phyloP scores from a whole-genome alignment of 2,113 vertebrate genomes.

The Eleginops maclovinus region DNA sequence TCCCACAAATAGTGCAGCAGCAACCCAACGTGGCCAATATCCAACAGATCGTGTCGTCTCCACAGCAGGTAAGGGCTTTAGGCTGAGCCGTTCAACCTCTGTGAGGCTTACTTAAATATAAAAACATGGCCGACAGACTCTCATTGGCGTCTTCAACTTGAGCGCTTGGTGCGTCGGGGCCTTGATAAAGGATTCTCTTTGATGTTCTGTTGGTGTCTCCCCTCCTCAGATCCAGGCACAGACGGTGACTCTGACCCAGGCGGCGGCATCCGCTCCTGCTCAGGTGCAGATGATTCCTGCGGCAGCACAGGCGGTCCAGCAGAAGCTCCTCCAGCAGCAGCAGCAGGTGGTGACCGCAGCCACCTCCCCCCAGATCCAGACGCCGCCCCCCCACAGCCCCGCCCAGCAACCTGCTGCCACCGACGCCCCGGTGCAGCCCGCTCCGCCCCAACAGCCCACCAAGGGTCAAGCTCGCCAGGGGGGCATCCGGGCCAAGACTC shows the following conservation, averaged over 20 bases:
- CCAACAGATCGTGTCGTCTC: constrained; percentile 91
- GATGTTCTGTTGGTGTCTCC: neutral
- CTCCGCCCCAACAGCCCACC: constrained; percentile 77
- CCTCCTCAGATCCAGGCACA: constrained; percentile 85
- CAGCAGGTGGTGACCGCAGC: constrained; percentile 87
- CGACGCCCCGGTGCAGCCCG: constrained; percentile 82
- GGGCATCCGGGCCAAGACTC: constrained; percentile 86
- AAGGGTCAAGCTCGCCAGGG: constrained; percentile 84
- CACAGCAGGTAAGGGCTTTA: constrained; percentile 87
- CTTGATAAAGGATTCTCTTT: too few relatives aligned
- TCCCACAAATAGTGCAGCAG: constrained; percentile 90
- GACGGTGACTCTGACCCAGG: constrained; percentile 88
- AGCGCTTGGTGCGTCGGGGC: too few relatives aligned
- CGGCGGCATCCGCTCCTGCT: constrained; percentile 77
- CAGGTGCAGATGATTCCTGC: constrained; percentile 90
- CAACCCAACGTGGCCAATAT: constrained; percentile 87
- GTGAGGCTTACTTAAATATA: neutral
- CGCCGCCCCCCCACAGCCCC: constrained; percentile 87
- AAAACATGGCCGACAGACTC: too few relatives aligned
- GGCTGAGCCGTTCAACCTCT: neutral
- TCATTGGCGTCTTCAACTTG: too few relatives aligned
- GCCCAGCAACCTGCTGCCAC: constrained; percentile 80
- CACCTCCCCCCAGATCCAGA: constrained; percentile 88
- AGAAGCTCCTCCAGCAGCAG: constrained; percentile 90
- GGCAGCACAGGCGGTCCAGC: constrained; percentile 88